phyloP scores from a whole-genome alignment of 2,797 vertebrate species.

The Hydrocynus forskahlii region DNA sequence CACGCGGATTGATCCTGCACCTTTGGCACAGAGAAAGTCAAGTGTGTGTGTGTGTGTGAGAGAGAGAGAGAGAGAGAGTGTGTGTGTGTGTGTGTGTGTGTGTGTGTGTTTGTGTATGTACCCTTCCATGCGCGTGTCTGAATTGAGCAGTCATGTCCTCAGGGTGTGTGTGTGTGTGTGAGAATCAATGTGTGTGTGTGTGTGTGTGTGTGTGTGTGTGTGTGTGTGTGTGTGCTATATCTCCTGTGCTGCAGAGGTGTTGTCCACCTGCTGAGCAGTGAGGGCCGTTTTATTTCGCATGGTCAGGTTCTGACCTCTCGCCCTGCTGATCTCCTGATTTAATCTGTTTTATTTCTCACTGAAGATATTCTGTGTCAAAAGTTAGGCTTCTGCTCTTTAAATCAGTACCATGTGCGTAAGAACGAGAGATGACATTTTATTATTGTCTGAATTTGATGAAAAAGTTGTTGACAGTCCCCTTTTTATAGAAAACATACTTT shows the following conservation, averaged over 20 bases:
- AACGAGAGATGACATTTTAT: too few relatives aligned
- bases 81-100: neutral
- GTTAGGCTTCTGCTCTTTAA: too few relatives aligned
- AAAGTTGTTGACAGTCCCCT: too few relatives aligned
- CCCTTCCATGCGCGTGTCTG: too few relatives aligned
- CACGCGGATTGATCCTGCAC: constrained; percentile 19
- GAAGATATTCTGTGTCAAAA: too few relatives aligned
- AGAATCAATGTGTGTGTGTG: too few relatives aligned
- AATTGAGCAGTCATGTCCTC: constrained; percentile 41
- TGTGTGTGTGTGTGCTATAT: neutral
- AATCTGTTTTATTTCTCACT: too few relatives aligned
- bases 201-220: neutral
- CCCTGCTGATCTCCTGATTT: constrained; percentile 15
- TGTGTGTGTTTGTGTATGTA: too few relatives aligned
- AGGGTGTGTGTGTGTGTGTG: constrained; percentile 3
- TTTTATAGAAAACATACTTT: too few relatives aligned
- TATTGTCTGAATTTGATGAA: too few relatives aligned
- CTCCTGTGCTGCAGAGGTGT: neutral
- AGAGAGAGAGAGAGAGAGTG: too few relatives aligned
- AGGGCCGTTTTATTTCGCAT: neutral
- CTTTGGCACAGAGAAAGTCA: neutral
- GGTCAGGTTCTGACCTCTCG: constrained; percentile 12
- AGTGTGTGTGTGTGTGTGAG: constrained; percentile 27
- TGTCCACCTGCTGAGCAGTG: constrained; percentile 32
- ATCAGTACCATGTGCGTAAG: too few relatives aligned